These are phyloP conservation scores for Callithrix jacchus DNA, from an alignment of 2,113 vertebrate genomes.

Conservation along the genomic window DNA sequence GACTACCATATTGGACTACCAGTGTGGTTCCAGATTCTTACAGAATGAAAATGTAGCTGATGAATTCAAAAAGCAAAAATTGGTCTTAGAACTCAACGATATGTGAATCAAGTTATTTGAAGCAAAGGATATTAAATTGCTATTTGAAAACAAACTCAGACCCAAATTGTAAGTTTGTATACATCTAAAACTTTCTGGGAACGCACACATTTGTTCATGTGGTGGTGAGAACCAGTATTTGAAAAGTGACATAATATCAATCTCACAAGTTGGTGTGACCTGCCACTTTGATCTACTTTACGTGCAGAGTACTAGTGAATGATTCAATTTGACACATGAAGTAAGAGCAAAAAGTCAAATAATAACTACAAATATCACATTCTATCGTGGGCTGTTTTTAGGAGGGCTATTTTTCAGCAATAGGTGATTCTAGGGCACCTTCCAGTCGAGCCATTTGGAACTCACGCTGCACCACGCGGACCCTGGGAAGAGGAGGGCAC, in stretches of 20 bases:
- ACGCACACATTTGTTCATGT: fast-evolving
- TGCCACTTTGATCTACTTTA: neutral
- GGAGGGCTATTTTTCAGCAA: neutral
- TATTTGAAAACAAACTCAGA: neutral
- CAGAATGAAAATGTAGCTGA: neutral
- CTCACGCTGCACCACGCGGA: neutral
- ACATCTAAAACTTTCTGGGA: neutral
- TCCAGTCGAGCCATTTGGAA: too few species aligned
- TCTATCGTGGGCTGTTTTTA: neutral
- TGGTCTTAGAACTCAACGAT: neutral
- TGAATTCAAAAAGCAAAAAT: neutral
- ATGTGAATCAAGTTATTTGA: neutral
- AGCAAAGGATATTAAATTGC: neutral
- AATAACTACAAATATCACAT: neutral
- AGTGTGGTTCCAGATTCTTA: neutral
- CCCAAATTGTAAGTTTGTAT: neutral
- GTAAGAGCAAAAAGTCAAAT: neutral
- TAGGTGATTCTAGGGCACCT: neutral
- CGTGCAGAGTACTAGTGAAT: neutral
- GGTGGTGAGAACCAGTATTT: neutral
- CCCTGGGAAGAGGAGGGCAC: fast-evolving
- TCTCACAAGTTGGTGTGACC: neutral
- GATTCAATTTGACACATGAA: neutral
- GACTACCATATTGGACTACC: neutral
- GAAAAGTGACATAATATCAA: neutral